Conservation (phyloP, 2,888 invertebrate genomes). For the Esperia sulphurella region DNA sequence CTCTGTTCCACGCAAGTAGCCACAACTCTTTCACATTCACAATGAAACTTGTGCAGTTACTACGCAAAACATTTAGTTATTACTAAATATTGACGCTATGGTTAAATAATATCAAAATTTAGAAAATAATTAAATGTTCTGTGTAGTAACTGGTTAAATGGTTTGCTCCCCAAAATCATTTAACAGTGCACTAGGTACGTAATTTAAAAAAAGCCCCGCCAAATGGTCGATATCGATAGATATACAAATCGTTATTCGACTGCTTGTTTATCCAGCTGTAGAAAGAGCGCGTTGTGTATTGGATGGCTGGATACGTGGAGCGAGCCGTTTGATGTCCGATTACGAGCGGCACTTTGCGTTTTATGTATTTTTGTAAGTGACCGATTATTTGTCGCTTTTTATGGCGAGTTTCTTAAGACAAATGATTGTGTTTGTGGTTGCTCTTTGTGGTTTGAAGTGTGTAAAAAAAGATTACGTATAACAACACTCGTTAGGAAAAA, state of each 20-base stretch:
- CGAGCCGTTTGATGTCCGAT: slow-evolving; percentile 47
- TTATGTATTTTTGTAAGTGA: slow-evolving; percentile 47
- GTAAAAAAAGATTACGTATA: neutral
- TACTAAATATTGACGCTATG: too few species aligned
- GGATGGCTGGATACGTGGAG: slow-evolving; percentile 34
- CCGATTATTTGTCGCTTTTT: slow-evolving; percentile 48
- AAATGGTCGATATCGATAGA: slow-evolving; percentile 5
- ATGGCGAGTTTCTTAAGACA: slow-evolving; percentile 11
- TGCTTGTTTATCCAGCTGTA: slow-evolving; percentile 54
- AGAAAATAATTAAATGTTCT: too few species aligned
- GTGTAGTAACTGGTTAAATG: too few species aligned
- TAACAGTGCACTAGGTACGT: too few species aligned
- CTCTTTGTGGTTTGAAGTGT: neutral
- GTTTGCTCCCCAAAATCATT: too few species aligned
- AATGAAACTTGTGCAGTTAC: too few species aligned
- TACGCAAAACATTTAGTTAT: too few species aligned
- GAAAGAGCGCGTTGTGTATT: slow-evolving; percentile 23
- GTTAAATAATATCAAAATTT: too few species aligned
- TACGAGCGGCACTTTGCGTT: slow-evolving; percentile 46
- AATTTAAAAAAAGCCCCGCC: too few species aligned
- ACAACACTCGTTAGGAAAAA: too few species aligned
- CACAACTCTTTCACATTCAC: too few species aligned
- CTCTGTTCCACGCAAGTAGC: too few species aligned
- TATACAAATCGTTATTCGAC: slow-evolving; percentile 13
- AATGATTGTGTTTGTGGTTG: neutral